Base-by-base conservation (phyloP, 2,888 invertebrate genomes). In the Rhamphomyia laevipes region DNA sequence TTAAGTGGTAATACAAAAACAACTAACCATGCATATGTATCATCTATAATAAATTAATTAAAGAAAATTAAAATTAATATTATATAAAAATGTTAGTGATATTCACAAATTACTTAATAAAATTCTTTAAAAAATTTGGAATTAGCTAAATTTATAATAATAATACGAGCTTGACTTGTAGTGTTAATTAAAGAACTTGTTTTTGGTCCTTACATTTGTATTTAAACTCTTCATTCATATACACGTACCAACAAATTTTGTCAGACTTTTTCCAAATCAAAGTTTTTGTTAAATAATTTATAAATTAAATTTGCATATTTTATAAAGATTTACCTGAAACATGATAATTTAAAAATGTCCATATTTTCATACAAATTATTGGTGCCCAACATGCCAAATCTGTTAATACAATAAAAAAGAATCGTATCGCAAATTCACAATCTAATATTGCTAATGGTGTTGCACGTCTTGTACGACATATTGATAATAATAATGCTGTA, bases 331-430 rank as follows among this genome's bases (percentile, higher is more conserved):
- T 63, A 80, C 80, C 73, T 50, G 78, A 73, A 51, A 80, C 73
- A 53, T 71, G 68, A 46, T 74, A 67, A 43, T 74, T 70, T 35
- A 69, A 63, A 54, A 82, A 73, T 3, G 80, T 82, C 53, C 77
- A 64, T 43, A 79, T 71, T 64, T 84, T 84, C 50, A 81, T 70
- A 23, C 73, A 60, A 35, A 82, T 79, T 46, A 84, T 81, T 9
- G 84, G 84, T 13, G 77, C 74, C 84, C 84, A 84, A 61, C 84
- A 84, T 47, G 77, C 63, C n/a, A 76, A 76, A 61, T 84, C 80
- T 1, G 83, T 81, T 23, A 83, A 60, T 1, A 84, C 82, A 55
- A 84, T 83, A 59, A 82, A 75, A 61, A 83, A 82, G 63, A 84
- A 82, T 53, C 70, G 58, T 18, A 81, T 66, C 1, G 80, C 81